phyloP scores from a whole-genome alignment of 2,113 vertebrate species.

The Brachionichthys hirsutus region DNA sequence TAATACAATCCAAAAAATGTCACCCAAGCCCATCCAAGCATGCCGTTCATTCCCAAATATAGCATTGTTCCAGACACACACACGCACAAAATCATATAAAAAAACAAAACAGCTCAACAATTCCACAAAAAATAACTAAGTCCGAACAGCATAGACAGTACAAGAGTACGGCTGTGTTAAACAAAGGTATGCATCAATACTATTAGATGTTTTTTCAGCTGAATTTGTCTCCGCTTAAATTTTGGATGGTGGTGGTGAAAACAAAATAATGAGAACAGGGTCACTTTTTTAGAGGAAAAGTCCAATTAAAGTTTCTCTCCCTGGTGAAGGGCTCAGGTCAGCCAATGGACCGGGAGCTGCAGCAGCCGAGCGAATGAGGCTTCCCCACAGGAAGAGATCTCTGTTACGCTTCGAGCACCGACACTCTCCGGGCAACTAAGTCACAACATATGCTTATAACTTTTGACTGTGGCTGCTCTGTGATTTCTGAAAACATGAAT shows the following conservation, averaged over 20 bases:
- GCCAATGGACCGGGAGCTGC: conserved; percentile 68
- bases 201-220: conserved; percentile 67
- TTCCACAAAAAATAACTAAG: conserved; percentile 63
- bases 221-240: conserved; percentile 51
- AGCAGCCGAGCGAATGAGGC: conserved; percentile 72
- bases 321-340: conserved; percentile 56
- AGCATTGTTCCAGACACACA: conserved; percentile 69
- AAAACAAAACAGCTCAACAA: conserved; percentile 61
- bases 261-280: conserved; percentile 19
- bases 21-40: conserved; percentile 77
- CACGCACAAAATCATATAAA: conserved; percentile 58
- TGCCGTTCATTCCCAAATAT: conserved; percentile 75
- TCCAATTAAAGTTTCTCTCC: conserved; percentile 58
- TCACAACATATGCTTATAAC: conserved; percentile 18
- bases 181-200: conserved; percentile 60
- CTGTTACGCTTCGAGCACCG: conserved; percentile 53
- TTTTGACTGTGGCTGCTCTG: conserved; percentile 13
- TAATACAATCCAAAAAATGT: conserved; percentile 67
- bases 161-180: conserved; percentile 69
- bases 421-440: conserved; percentile 11
- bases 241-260: conserved; percentile 31
- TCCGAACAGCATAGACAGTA: conserved; percentile 67
- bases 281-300: conserved; percentile 22
- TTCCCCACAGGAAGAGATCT: conserved; percentile 58
- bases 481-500: conserved; percentile 4